Percentiles rank a stretch among this genome's conserved stretches.
Conservation (phyloP, 2,797 vertebrate species). For the Hemibagrus guttatus region DNA sequence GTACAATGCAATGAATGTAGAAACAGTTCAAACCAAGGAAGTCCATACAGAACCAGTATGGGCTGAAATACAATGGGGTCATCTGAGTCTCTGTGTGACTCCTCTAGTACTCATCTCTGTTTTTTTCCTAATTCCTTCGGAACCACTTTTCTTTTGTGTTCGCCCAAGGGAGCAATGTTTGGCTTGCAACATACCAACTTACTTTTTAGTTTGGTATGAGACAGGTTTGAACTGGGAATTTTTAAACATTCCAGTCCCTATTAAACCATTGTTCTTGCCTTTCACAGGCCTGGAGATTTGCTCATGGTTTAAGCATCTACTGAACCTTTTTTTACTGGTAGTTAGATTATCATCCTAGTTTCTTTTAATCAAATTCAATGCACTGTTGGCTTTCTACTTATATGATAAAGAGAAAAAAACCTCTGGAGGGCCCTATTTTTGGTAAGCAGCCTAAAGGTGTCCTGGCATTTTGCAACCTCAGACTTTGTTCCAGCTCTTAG, state of each 20-base stretch:
- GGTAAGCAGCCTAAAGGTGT: background rate
- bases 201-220: background rate
- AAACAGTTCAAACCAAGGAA: background rate
- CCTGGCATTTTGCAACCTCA: background rate
- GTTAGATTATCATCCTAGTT: background rate
- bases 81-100: background rate
- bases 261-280: background rate
- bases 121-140: background rate
- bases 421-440: background rate
- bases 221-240: background rate
- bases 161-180: background rate
- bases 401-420: background rate
- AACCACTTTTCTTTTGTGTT: background rate
- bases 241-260: background rate
- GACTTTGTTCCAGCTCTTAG: background rate
- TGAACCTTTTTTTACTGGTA: background rate
- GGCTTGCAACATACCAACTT: background rate
- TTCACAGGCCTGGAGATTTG: background rate
- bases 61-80: too few relatives aligned
- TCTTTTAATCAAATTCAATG: background rate
- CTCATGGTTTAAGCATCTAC: background rate
- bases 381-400: background rate
- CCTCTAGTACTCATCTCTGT: background rate
- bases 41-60: background rate
- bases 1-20: too few relatives aligned